Evolutionary conservation across 2,113 vertebrate genomes (phyloP).

Genomic region (Amazona vittata): DNA sequence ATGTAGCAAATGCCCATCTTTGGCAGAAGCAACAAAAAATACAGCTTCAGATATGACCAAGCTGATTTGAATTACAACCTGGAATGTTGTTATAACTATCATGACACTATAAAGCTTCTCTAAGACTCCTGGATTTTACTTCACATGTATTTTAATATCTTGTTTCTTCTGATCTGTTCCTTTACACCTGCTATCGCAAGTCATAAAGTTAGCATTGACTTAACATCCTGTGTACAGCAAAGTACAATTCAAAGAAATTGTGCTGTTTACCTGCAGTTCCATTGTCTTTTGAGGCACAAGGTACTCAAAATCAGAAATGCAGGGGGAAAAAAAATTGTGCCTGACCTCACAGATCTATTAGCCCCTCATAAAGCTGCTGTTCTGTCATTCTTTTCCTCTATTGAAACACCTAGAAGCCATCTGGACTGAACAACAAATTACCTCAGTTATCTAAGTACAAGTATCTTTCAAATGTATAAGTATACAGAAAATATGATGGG

Average conservation of each 20-base stretch:
- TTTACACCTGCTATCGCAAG: not conserved
- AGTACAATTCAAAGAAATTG: not conserved
- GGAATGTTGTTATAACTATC: not conserved
- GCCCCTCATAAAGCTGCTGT: not conserved
- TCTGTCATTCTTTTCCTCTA: not conserved
- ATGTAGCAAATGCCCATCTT: not conserved
- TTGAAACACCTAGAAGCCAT: not conserved
- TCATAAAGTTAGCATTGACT: not conserved
- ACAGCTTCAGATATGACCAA: not conserved
- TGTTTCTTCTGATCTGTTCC: not conserved
- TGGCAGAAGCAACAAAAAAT: not conserved
- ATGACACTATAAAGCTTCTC: not conserved
- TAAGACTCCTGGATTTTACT: not conserved
- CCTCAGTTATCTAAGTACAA: not conserved
- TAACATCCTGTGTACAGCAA: not conserved
- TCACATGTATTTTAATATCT: not conserved
- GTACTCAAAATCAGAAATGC: not conserved
- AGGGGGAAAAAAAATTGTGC: rapidly evolving
- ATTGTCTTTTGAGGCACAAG: not conserved
- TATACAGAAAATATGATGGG: not conserved
- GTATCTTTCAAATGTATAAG: not conserved
- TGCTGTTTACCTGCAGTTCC: not conserved
- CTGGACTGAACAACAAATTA: not conserved
- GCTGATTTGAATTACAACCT: not conserved
- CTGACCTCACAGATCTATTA: not conserved